Percentiles rank a stretch among this genome's conserved stretches.
These are phyloP conservation scores for Shinisaurus crocodilurus DNA, from an alignment of 2,113 vertebrate species.

Conservation along the genomic window DNA sequence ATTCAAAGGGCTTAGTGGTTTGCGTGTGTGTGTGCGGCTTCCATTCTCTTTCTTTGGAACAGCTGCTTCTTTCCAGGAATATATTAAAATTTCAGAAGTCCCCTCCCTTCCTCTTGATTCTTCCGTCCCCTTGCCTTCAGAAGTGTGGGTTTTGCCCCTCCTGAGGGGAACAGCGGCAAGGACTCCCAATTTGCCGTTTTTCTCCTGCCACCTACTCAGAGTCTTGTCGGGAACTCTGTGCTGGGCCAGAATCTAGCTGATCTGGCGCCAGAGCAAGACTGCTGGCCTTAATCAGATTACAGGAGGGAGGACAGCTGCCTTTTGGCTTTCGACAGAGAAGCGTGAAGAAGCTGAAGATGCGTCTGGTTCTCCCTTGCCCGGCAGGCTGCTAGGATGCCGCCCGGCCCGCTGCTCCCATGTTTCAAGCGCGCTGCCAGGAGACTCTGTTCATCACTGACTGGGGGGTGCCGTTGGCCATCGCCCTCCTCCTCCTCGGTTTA, in stretches of 20 bases:
- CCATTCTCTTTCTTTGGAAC: neutral
- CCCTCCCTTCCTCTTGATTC: neutral
- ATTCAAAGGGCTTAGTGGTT: conserved; percentile 5
- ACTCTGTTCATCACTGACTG: conserved; percentile 79
- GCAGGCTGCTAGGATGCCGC: neutral
- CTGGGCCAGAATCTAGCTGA: fast-evolving
- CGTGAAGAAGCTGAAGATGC: neutral
- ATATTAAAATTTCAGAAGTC: neutral
- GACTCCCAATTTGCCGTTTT: no score
- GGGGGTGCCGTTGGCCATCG: conserved; percentile 77
- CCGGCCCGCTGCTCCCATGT: conserved; percentile 50
- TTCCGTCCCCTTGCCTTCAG: no score
- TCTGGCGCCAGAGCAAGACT: neutral
- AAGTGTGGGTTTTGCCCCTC: neutral
- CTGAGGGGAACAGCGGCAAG: neutral
- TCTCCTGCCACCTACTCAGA: neutral
- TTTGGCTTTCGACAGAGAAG: neutral
- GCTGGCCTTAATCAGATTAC: conserved; percentile 25
- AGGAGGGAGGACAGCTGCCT: conserved; percentile 21
- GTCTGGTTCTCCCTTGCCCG: fast-evolving
- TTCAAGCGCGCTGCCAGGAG: conserved; percentile 80
- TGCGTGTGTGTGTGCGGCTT: neutral
- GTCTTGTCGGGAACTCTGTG: no score
- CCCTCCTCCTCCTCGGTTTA: conserved; percentile 76
- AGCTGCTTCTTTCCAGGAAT: conserved; percentile 6